phyloP scores from a whole-genome alignment of 2,888 invertebrate genomes.

The Diplazon laetatorius region DNA sequence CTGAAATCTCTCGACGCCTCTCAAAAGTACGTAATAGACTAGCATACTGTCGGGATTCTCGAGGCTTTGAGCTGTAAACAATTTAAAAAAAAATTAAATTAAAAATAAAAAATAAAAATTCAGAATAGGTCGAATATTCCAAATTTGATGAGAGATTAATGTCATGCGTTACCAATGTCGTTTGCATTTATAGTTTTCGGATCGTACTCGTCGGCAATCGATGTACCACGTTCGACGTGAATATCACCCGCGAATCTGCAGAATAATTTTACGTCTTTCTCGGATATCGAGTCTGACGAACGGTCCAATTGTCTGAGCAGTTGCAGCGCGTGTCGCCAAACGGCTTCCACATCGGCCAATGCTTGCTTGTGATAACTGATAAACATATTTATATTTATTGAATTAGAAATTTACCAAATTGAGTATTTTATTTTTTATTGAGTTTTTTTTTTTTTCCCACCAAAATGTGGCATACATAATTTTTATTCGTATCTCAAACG shows the following conservation, averaged over 20 bases:
- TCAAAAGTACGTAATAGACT: slow-evolving; percentile 94
- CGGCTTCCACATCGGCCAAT: slow-evolving; percentile 90
- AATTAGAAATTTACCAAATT: too few species aligned
- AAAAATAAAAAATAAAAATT: slow-evolving; percentile 44
- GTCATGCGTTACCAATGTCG: slow-evolving; percentile 83
- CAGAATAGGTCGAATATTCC: too few species aligned
- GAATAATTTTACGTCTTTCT: slow-evolving; percentile 92
- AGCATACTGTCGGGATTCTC: slow-evolving; percentile 94
- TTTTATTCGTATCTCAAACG: too few species aligned
- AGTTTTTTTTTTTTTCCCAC: slow-evolving; percentile 2
- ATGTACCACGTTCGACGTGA: slow-evolving; percentile 90
- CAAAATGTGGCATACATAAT: too few species aligned
- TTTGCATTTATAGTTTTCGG: slow-evolving; percentile 85
- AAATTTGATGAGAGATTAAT: background rate
- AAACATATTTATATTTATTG: background rate
- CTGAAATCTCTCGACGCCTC: slow-evolving; percentile 95
- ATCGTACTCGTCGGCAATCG: slow-evolving; percentile 92
- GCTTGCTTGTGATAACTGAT: slow-evolving; percentile 91
- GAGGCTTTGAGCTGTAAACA: slow-evolving; percentile 86
- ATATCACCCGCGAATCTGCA: slow-evolving; percentile 95
- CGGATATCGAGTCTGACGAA: slow-evolving; percentile 89
- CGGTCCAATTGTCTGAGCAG: slow-evolving; percentile 91
- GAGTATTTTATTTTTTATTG: too few species aligned
- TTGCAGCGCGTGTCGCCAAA: slow-evolving; percentile 92
- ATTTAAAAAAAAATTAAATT: slow-evolving; percentile 64